Conservation (phyloP, 30 jellyfish, hydroid and myxozoan genomes). For the Aurelia coerulea region DNA sequence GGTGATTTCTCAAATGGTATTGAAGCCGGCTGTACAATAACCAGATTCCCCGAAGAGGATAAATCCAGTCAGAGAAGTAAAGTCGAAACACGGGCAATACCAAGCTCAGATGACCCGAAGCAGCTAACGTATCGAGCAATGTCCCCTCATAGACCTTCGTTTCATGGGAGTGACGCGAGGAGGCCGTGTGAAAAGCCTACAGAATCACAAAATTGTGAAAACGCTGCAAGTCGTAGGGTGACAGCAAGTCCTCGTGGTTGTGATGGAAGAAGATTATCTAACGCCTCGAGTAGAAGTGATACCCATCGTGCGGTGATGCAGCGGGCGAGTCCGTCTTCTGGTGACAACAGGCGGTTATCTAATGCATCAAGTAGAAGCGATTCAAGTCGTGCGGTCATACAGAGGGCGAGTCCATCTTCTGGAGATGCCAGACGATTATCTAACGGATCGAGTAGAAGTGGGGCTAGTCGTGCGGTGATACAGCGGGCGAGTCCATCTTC, state of each 20-base stretch:
- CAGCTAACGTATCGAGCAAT: conserved; percentile 10
- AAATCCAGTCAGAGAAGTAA: conserved; percentile 21
- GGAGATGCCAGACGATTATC: neutral
- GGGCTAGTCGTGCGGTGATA: too few species aligned
- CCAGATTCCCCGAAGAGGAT: conserved; percentile 62
- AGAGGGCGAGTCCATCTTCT: neutral
- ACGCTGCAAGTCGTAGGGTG: neutral
- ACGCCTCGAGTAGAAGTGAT: too few species aligned
- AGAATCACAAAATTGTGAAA: conserved; percentile 10
- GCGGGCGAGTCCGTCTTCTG: too few species aligned
- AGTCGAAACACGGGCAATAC: conserved; percentile 21
- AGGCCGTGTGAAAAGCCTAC: neutral
- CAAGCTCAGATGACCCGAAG: conserved; percentile 5
- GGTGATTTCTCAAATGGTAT: conserved; percentile 1
- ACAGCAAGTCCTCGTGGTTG: too few species aligned
- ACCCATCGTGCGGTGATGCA: too few species aligned
- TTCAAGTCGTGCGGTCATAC: neutral
- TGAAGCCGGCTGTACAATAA: conserved; percentile 36
- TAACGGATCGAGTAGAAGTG: neutral
- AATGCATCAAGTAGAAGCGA: too few species aligned
- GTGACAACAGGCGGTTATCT: too few species aligned
- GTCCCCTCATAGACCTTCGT: conserved; percentile 1
- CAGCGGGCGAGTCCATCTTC: too few species aligned
- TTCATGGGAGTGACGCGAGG: conserved; percentile 3
- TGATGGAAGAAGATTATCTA: too few species aligned